Evolutionary conservation across 2,888 invertebrate genomes (phyloP), one percentile per base, ranked within the genome.

Genomic region (Nomada goodeniana): DNA sequence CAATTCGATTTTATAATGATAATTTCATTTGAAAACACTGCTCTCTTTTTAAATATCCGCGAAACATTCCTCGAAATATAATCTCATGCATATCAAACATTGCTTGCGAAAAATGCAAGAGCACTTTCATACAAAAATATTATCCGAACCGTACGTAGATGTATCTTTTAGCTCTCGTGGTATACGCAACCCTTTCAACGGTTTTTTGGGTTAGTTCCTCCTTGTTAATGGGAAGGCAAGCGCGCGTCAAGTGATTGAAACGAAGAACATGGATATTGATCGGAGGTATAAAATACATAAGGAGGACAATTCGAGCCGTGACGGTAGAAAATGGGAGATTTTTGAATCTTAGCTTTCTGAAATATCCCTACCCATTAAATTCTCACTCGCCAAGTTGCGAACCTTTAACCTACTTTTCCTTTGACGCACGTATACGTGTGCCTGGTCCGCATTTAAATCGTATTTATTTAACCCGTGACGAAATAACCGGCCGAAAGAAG

Each of bases 401-500:
- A 84, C 82, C 82, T 83, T 84, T 84, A 88, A 86, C 85, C 85
- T 79, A 80, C 76, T 86, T 81, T 82, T 11, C 75, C 70, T 55
- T 82, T 60, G 70, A 72, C 69, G 64, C 44, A 29, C 50, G 53
- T 72, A 44, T 73, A 78, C 68, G 73, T 74, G 61, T 55, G 76
- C 61, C 53, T n/a, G 53, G 75, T 60, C 63, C 76, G 65, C 63
- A 73, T 73, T 74, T 71, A 82, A 85, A 80, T 80, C 80, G 73
- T 76, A 65, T 78, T 72, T 75, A 83, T 85, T 86, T 86, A 78
- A 75, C 73, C 75, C 10, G 61, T 64, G 74, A 74, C 61, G 78
- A 65, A 75, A 80, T 71, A 76, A 60, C 60, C 59, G 36, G 42
- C 78, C 71, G 63, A 78, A 78, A 83, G 82, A 82, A 55, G 63